phyloP scores from a whole-genome alignment of 2,888 invertebrate genomes.

The Diarsia dahlii region DNA sequence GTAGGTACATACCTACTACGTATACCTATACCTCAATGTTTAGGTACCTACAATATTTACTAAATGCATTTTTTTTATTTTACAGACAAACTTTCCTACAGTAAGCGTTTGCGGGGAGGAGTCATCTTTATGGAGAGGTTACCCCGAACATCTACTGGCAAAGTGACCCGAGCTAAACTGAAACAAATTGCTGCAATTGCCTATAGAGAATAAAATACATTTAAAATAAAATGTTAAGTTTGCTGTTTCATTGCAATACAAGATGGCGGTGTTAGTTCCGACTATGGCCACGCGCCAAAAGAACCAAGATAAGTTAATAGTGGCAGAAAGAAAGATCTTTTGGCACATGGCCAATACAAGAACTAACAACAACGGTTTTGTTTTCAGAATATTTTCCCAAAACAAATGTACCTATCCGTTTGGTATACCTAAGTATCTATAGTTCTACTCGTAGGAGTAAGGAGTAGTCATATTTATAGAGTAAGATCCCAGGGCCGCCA shows the following conservation, averaged over 20 bases:
- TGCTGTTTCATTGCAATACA: not conserved
- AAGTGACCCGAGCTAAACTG: constrained; percentile 72
- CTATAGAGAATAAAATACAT: constrained; percentile 60
- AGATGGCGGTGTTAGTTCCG: not conserved
- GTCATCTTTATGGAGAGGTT: constrained; percentile 78
- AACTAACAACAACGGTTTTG: not conserved
- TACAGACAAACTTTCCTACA: constrained; percentile 77
- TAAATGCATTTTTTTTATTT: constrained; percentile 25
- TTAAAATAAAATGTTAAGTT: not conserved
- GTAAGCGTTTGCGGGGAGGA: constrained; percentile 80
- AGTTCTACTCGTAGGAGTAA: not conserved
- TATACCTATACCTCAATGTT: not conserved
- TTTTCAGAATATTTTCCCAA: not conserved
- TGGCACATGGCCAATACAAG: not conserved
- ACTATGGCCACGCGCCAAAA: not conserved
- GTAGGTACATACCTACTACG: too few relatives aligned
- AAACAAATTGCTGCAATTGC: constrained; percentile 61
- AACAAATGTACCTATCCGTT: not conserved
- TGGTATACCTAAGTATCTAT: too few relatives aligned
- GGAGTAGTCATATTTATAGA: not conserved
- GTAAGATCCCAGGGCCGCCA: too few relatives aligned
- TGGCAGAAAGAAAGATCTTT: not conserved
- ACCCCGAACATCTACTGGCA: constrained; percentile 78
- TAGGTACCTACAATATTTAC: not conserved
- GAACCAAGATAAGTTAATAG: not conserved